Conservation (phyloP, 2,888 invertebrate genomes). For the Eupeodes latifasciatus region DNA sequence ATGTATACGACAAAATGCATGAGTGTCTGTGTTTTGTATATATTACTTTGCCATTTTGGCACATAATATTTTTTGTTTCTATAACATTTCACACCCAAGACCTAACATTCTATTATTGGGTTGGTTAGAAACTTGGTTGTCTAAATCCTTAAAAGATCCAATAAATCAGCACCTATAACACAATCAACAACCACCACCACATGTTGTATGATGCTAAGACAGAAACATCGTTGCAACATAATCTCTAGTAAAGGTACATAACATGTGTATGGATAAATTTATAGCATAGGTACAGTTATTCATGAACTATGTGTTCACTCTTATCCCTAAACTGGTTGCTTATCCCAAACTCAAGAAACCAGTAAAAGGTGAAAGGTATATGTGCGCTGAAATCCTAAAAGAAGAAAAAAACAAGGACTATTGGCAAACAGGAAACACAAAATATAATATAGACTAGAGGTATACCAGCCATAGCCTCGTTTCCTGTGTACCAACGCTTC, state of each 20-base stretch:
- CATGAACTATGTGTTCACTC: conserved; percentile 19
- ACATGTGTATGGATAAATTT: not conserved
- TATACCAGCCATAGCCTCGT: conserved; percentile 30
- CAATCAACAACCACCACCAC: conserved; percentile 48
- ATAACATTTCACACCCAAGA: conserved; percentile 43
- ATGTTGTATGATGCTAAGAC: conserved; percentile 3
- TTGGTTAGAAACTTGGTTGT: conserved; percentile 41
- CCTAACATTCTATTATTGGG: not conserved
- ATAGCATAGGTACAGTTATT: conserved; percentile 25
- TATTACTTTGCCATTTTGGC: conserved; percentile 16
- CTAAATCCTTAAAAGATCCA: conserved; percentile 47
- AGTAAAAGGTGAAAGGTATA: conserved; percentile 1
- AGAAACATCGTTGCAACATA: conserved; percentile 16
- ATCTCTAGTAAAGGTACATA: conserved; percentile 1
- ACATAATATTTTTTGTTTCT: conserved; percentile 35
- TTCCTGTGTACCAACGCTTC: conserved; percentile 29
- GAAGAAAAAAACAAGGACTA: not conserved
- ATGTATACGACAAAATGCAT: not conserved
- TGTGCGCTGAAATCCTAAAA: conserved; percentile 12
- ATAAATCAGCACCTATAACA: conserved; percentile 54
- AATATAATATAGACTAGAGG: not conserved
- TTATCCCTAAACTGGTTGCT: conserved; percentile 31
- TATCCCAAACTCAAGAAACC: not conserved
- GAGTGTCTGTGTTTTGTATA: not conserved
- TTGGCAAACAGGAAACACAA: conserved; percentile 61